Percentiles rank a stretch among this genome's conserved stretches.
These are phyloP conservation scores for Syngnathus rostellatus DNA, from an alignment of 2,797 vertebrate species.

Conservation along the genomic window DNA sequence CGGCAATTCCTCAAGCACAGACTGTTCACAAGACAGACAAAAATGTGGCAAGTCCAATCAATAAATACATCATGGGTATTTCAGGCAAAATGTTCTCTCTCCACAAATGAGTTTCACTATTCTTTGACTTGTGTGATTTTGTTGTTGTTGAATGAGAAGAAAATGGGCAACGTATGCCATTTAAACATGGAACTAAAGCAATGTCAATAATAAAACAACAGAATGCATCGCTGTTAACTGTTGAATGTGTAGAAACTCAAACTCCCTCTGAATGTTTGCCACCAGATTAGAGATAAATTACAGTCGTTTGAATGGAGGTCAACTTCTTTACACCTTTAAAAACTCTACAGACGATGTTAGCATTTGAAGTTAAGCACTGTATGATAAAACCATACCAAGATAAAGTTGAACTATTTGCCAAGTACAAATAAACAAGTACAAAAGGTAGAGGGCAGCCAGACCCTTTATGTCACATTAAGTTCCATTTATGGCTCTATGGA, in stretches of 20 bases:
- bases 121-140: too few species aligned
- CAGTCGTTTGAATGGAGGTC: background rate
- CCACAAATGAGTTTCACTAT: too few species aligned
- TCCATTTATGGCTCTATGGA: background rate
- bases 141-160: too few species aligned
- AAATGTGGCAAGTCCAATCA: too few species aligned
- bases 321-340: background rate
- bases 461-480: background rate
- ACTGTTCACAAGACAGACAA: conserved; percentile 6
- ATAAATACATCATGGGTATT: too few species aligned
- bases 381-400: background rate
- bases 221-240: background rate
- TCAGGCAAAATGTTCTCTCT: too few species aligned
- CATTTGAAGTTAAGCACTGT: background rate
- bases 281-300: background rate
- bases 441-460: background rate
- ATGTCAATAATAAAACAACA: too few species aligned
- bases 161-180: too few species aligned
- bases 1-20: conserved; percentile 30
- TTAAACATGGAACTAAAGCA: too few species aligned
- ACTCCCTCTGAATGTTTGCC: background rate
- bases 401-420: background rate
- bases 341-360: background rate
- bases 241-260: background rate
- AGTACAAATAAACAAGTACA: background rate